phyloP scores from a whole-genome alignment of 1,140 invertebrate genomes.

The Spodoptera frugiperda region DNA sequence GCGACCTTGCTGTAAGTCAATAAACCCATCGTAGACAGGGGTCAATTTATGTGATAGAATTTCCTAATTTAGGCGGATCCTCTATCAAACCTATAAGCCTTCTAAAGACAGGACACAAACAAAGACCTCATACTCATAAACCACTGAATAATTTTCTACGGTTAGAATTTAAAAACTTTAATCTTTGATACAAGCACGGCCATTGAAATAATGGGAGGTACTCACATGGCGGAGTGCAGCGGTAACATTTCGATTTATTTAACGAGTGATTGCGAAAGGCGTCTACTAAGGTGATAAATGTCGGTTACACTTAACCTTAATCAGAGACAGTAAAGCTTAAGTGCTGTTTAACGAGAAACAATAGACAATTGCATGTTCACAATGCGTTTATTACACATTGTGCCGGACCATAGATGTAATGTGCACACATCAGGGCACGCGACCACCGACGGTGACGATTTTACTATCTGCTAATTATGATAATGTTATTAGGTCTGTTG shows the following conservation, averaged over 20 bases:
- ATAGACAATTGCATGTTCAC: constrained; percentile 26
- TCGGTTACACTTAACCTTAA: constrained; percentile 36
- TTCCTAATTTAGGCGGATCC: constrained; percentile 29
- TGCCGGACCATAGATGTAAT: neutral
- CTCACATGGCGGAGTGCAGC: no score
- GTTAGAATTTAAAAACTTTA: no score
- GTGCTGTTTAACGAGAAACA: constrained; percentile 22
- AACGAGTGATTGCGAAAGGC: neutral
- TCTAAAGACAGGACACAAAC: constrained; percentile 9
- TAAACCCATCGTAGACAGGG: constrained; percentile 40
- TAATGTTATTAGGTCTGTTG: neutral
- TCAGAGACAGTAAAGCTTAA: constrained; percentile 27
- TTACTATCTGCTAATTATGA: neutral
- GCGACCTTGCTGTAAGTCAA: constrained; percentile 25
- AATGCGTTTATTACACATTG: constrained; percentile 39
- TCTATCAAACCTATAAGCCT: constrained; percentile 1
- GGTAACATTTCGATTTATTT: neutral
- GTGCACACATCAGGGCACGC: neutral
- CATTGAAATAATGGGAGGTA: no score
- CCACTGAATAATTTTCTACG: no score
- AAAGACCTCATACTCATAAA: neutral
- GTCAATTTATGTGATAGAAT: constrained; percentile 27
- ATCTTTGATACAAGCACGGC: no score
- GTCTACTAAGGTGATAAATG: constrained; percentile 8
- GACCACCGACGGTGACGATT: constrained; percentile 14